These are phyloP conservation scores for Drosophila siamana DNA, from an alignment of 2,888 invertebrate genomes.

Conservation along the genomic window DNA sequence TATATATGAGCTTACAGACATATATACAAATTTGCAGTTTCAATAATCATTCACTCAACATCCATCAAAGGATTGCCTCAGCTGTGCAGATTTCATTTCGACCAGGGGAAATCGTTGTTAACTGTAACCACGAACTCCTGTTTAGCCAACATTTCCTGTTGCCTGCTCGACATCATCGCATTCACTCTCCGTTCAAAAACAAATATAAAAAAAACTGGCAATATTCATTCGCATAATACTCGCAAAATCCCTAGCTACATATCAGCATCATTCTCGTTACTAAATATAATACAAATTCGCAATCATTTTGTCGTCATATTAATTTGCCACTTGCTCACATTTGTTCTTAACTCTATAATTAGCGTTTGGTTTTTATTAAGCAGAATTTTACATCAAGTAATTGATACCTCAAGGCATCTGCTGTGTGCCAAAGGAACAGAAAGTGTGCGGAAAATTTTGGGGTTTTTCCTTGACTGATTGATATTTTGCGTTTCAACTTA, in stretches of 20 bases:
- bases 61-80: constrained; percentile 6
- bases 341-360: background rate
- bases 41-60: constrained; percentile 7
- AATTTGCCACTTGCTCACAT: background rate
- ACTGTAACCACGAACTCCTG: too few relatives aligned
- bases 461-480: background rate
- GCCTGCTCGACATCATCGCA: too few relatives aligned
- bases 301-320: background rate
- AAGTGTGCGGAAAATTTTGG: too few relatives aligned
- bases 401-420: too few relatives aligned
- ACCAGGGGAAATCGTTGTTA: too few relatives aligned
- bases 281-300: background rate
- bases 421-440: too few relatives aligned
- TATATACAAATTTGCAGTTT: constrained; percentile 33
- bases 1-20: background rate
- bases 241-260: too few relatives aligned
- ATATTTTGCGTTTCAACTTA: background rate
- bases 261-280: background rate
- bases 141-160: too few relatives aligned
- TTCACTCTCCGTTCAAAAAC: too few relatives aligned
- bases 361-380: background rate
- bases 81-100: background rate
- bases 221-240: too few relatives aligned
- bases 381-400: background rate
- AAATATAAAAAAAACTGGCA: too few relatives aligned